Evolutionary conservation across 1,140 invertebrate genomes (phyloP), one percentile per base, ranked within the genome.

Genomic region (Micrasema longulum): DNA sequence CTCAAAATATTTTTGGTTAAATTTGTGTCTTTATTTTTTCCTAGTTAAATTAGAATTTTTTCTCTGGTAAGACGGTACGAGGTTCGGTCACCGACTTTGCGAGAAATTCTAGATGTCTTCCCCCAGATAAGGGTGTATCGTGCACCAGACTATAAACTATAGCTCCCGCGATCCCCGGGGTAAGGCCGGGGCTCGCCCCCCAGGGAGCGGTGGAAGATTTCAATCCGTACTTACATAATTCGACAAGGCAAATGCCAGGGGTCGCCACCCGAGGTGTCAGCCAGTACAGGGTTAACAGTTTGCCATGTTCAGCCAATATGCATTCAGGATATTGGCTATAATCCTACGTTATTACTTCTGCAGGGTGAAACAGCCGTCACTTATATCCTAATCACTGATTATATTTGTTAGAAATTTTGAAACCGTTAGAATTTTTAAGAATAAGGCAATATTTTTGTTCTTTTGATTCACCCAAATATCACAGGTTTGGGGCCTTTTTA

Each of bases 251-350:
- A 57, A 57, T 16, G 53, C 35, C 53, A 38, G 35, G 55, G 55
- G 55, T 60, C 55, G 36, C 55, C 35, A 26, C 16, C 55, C 35
- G 35, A 31, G 55, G 55, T 60, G 55, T 41, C 31, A 60, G 35
- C 12, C 16, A 18, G 14, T 22, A 14, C 10, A 38, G 55, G 55
- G 55, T 41, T 60, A 38, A 22, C 48, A 7, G 55, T 60, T 60
- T 60, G 36, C n/a, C 26, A 1, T 20, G 55, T 60, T 20, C 38
- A 41, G 55, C 55, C 36, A 38, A 60, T 60, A 16, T 36, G 55
- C 38, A 20, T 48, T 20, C 45, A 7, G 26, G 26, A 31, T 2
- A 31, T 31, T 31, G 26, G 26, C 7, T 31, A 2, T 31, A 31
- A 31, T 31, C 26, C 26, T 31, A 31, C 2, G 26, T 31, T 4